These are phyloP conservation scores for Zygogramma bicolorata DNA, from an alignment of 2,888 invertebrate species.

Conservation along the genomic window DNA sequence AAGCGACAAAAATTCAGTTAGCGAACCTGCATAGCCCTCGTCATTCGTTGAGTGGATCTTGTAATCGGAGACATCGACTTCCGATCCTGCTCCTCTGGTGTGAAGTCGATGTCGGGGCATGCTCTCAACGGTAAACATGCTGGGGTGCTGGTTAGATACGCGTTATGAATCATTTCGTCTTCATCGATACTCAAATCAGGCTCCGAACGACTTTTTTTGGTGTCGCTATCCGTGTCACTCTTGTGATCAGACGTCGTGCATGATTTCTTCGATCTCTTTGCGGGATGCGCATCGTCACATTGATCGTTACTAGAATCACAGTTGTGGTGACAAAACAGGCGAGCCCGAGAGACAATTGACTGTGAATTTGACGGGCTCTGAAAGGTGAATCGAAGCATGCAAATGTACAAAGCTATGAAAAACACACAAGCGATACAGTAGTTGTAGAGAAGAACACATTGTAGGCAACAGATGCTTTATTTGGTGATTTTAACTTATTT, in stretches of 20 bases:
- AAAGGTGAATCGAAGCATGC: slow-evolving; percentile 49
- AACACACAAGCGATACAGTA: slow-evolving; percentile 28
- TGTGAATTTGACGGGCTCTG: slow-evolving; percentile 53
- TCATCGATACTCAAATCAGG: slow-evolving; percentile 55
- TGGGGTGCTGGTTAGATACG: slow-evolving; percentile 65
- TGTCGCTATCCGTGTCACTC: slow-evolving; percentile 15
- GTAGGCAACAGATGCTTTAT: not conserved
- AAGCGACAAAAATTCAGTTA: not conserved
- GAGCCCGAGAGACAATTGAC: slow-evolving; percentile 55
- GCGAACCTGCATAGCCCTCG: slow-evolving; percentile 87
- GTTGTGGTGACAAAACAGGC: slow-evolving; percentile 64
- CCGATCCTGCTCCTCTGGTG: slow-evolving; percentile 70
- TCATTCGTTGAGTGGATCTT: slow-evolving; percentile 87
- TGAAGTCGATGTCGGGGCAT: slow-evolving; percentile 61
- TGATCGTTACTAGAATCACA: slow-evolving; percentile 60
- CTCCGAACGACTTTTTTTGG: slow-evolving; percentile 56
- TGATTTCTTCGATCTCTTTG: slow-evolving; percentile 37
- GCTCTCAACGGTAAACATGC: slow-evolving; percentile 58
- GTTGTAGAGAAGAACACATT: not conserved
- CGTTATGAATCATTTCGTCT: slow-evolving; percentile 28
- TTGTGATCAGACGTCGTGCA: slow-evolving; percentile 20
- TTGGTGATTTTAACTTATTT: too few relatives aligned
- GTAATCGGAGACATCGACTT: slow-evolving; percentile 92
- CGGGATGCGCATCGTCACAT: slow-evolving; percentile 52
- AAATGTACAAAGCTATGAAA: slow-evolving; percentile 24